Conservation (phyloP, 1,140 invertebrate species). For the Dinothrombium tinctorium region DNA sequence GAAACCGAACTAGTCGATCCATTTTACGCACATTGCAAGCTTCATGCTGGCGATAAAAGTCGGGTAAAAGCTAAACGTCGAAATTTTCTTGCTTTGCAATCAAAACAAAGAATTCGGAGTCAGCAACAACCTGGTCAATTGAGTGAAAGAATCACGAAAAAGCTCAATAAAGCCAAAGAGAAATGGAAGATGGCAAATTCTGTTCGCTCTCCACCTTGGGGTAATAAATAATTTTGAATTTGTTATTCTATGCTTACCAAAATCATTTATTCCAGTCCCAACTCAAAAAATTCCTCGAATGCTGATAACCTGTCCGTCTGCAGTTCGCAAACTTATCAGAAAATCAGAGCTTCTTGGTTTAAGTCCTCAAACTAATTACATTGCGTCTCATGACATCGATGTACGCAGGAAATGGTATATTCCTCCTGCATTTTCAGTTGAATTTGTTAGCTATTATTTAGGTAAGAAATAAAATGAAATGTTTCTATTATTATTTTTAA, state of each 20-base stretch:
- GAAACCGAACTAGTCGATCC: conserved; percentile 83
- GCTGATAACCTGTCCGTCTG: conserved; percentile 66
- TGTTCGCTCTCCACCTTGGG: not conserved
- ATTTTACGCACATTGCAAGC: conserved; percentile 84
- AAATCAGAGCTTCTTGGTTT: conserved; percentile 81
- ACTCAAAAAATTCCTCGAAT: conserved; percentile 73
- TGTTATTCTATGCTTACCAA: not conserved
- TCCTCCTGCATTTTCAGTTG: conserved; percentile 64
- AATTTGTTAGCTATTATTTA: conserved; percentile 80
- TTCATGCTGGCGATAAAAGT: conserved; percentile 23
- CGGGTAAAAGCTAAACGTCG: conserved; percentile 29
- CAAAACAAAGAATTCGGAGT: conserved; percentile 29
- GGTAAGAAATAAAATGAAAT: conserved; percentile 24
- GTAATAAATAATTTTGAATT: not conserved
- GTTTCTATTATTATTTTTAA: not conserved
- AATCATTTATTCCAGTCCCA: conserved; percentile 13
- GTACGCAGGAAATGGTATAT: conserved; percentile 80
- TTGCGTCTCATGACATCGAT: conserved; percentile 36
- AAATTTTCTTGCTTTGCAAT: conserved; percentile 66
- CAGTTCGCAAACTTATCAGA: conserved; percentile 48
- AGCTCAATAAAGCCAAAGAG: not conserved
- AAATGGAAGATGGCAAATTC: not conserved
- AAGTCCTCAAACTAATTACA: conserved; percentile 23
- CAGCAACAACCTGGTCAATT: not conserved
- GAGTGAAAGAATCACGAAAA: conserved; percentile 2